Conservation (phyloP, 2,113 vertebrate species). For the Periophthalmodon schlosseri region DNA sequence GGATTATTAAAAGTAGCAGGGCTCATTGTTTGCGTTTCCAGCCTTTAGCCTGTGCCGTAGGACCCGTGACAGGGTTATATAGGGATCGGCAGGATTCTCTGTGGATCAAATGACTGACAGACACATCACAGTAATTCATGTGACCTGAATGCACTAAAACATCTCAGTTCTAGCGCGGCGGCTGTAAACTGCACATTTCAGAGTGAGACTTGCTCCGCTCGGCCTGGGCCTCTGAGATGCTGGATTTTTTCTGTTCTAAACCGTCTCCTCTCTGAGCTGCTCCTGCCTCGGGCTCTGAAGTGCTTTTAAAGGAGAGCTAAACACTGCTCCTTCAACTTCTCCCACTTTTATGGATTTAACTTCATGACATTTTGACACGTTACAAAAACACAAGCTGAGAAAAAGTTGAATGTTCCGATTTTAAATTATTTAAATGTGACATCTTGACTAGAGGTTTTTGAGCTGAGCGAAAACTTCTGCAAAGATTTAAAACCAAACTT, state of each 20-base stretch:
- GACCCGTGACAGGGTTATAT: no score
- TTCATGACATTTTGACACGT: constrained; percentile 15
- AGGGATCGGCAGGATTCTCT: no score
- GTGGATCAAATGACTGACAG: background rate
- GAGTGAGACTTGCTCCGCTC: background rate
- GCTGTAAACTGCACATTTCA: background rate
- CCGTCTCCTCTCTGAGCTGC: constrained; percentile 10
- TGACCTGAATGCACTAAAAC: background rate
- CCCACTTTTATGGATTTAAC: constrained; percentile 6
- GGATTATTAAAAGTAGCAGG: no score
- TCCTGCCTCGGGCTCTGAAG: constrained; percentile 30
- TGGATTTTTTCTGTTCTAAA: constrained; percentile 6
- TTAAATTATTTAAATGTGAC: background rate
- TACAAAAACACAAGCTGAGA: background rate
- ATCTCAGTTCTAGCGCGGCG: background rate
- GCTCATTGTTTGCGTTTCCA: no score
- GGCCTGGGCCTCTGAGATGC: background rate
- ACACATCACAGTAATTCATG: background rate
- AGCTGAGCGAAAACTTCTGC: background rate
- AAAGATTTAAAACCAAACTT: no score
- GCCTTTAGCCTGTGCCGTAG: no score
- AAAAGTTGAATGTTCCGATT: background rate
- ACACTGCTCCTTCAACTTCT: constrained; percentile 6
- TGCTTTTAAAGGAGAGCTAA: constrained; percentile 42
- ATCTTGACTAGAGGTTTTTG: background rate